Conservation (phyloP, 2,888 invertebrate genomes). For the Synanthedon myopaeformis region DNA sequence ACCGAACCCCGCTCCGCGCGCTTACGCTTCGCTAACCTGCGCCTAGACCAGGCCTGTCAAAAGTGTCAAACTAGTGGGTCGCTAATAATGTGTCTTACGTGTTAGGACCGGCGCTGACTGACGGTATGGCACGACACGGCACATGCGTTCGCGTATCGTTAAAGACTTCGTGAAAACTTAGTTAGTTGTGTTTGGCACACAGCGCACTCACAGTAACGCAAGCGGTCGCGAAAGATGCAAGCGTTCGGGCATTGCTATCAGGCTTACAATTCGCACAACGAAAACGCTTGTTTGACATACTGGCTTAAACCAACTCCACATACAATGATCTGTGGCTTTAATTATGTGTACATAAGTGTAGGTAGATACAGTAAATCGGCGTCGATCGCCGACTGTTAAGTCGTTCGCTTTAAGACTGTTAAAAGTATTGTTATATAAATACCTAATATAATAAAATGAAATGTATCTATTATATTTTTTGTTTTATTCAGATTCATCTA, state of each 20-base stretch:
- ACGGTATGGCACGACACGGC: constrained; percentile 1
- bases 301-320: background rate
- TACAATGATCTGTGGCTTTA: background rate
- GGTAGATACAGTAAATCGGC: constrained; percentile 33
- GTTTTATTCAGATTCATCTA: background rate
- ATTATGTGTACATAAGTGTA: constrained; percentile 45
- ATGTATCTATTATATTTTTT: constrained; percentile 19
- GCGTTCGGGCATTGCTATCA: too few relatives aligned
- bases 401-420: constrained; percentile 69
- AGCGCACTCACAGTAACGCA: background rate
- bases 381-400: constrained; percentile 57
- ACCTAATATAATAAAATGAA: constrained; percentile 60
- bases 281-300: background rate
- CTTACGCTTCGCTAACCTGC: constrained; percentile 52
- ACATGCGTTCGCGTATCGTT: too few relatives aligned
- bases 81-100: too few relatives aligned
- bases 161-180: too few relatives aligned
- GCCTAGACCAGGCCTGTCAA: constrained; percentile 19
- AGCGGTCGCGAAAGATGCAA: background rate
- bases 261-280: too few relatives aligned
- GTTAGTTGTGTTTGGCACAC: background rate
- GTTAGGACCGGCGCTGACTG: too few relatives aligned
- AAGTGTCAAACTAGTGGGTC: too few relatives aligned
- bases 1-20: constrained; percentile 41
- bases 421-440: constrained; percentile 66